These are phyloP conservation scores for Molanna angustata DNA, from an alignment of 2,888 invertebrate species.

Conservation along the genomic window DNA sequence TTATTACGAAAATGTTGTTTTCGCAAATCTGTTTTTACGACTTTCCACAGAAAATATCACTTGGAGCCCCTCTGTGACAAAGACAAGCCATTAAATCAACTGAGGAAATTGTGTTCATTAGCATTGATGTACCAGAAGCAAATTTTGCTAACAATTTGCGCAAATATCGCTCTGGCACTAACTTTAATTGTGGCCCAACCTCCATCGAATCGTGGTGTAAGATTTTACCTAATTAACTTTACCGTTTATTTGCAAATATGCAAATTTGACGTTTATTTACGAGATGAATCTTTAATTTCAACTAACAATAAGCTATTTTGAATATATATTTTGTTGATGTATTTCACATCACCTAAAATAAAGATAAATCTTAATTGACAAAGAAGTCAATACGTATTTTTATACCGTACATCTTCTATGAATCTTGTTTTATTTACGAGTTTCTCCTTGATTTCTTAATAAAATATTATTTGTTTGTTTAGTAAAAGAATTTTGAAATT, in stretches of 20 bases:
- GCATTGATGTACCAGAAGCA: conserved; percentile 19
- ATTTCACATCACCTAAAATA: too few species aligned
- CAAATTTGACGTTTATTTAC: conserved; percentile 14
- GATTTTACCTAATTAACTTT: conserved; percentile 4
- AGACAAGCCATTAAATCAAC: conserved; percentile 21
- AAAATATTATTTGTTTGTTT: too few species aligned
- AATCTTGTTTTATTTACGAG: too few species aligned
- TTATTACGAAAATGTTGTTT: too few species aligned
- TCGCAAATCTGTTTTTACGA: background rate
- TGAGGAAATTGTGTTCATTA: conserved; percentile 22
- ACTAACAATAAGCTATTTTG: background rate
- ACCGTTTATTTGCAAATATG: conserved; percentile 16
- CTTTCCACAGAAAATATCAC: background rate
- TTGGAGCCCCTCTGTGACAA: conserved; percentile 8
- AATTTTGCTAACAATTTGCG: conserved; percentile 19
- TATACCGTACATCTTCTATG: too few species aligned
- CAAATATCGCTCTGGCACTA: conserved; percentile 18
- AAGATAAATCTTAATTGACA: too few species aligned
- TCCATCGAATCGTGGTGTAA: background rate
- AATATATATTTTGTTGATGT: too few species aligned
- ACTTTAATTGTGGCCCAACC: conserved; percentile 14
- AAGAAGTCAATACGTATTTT: too few species aligned
- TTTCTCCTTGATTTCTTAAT: too few species aligned
- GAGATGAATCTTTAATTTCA: background rate
- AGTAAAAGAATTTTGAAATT: too few species aligned